These are phyloP conservation scores for Mugil cephalus DNA, from an alignment of 2,113 vertebrate species.

Conservation along the genomic window DNA sequence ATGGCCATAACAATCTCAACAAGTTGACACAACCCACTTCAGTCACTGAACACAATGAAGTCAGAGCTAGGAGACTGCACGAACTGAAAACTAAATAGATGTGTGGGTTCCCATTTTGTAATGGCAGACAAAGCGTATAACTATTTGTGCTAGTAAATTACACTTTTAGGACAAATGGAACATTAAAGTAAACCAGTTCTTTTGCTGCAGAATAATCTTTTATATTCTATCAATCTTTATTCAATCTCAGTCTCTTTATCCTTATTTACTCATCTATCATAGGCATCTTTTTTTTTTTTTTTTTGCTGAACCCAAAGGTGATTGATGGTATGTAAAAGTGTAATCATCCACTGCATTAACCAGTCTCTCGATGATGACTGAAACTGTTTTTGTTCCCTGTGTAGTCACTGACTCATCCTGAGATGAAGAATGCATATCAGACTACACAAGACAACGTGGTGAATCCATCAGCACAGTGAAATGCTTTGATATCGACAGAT, in stretches of 20 bases:
- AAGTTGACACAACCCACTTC: slow-evolving; percentile 5
- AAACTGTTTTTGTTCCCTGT: slow-evolving; percentile 24
- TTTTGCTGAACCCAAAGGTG: slow-evolving; percentile 26
- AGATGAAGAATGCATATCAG: slow-evolving; percentile 48
- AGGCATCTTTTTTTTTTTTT: background rate
- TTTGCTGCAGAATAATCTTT: background rate
- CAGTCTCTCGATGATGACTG: slow-evolving; percentile 38
- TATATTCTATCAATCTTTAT: slow-evolving; percentile 26
- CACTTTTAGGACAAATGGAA: background rate
- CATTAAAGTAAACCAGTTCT: slow-evolving; percentile 1
- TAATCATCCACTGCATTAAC: slow-evolving; percentile 16
- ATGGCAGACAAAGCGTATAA: background rate
- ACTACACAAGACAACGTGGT: slow-evolving; percentile 20
- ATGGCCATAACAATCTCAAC: background rate
- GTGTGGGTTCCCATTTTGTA: too few relatives aligned
- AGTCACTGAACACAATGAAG: slow-evolving; percentile 37
- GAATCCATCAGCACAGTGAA: slow-evolving; percentile 14
- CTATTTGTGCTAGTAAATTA: slow-evolving; percentile 18
- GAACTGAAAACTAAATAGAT: too few relatives aligned
- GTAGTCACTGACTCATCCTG: slow-evolving; percentile 40
- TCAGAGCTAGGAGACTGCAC: too few relatives aligned
- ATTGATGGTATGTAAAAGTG: slow-evolving; percentile 31
- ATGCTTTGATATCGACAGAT: slow-evolving; percentile 31
- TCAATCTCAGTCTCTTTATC: too few relatives aligned
- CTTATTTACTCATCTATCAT: slow-evolving; percentile 29